These are phyloP conservation scores for Engystomops pustulosus DNA, from an alignment of 2,113 vertebrate genomes.

Conservation along the genomic window DNA sequence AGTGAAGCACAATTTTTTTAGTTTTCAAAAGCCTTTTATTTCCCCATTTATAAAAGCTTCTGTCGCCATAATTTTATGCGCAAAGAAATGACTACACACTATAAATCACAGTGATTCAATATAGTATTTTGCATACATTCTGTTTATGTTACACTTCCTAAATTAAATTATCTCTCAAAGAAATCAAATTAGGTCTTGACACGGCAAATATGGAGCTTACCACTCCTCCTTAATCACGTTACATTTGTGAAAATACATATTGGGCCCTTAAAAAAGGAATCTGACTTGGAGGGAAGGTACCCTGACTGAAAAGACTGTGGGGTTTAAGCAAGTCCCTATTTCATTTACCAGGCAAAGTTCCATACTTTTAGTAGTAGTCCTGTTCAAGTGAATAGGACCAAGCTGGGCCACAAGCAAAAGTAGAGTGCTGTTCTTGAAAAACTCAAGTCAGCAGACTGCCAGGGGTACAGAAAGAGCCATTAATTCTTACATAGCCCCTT, in stretches of 20 bases:
- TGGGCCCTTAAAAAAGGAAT: not conserved
- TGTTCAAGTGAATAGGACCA: no score
- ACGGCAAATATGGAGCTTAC: not conserved
- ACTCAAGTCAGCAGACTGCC: no score
- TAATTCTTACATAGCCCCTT: no score
- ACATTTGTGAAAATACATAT: not conserved
- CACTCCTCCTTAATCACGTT: not conserved
- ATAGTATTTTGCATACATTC: conserved; percentile 10
- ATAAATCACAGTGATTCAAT: conserved; percentile 45
- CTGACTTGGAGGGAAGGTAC: no score
- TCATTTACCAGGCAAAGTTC: no score
- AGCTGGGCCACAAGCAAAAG: no score
- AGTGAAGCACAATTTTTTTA: not conserved
- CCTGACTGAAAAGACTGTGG: no score
- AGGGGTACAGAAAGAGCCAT: no score
- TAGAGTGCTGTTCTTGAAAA: no score
- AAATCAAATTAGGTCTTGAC: conserved; percentile 26
- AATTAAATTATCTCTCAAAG: not conserved
- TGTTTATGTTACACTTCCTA: not conserved
- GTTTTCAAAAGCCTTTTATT: conserved; percentile 36
- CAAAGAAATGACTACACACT: not conserved
- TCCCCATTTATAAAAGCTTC: conserved; percentile 48
- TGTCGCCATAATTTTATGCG: conserved; percentile 19
- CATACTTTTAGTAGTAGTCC: no score
- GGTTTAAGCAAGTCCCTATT: no score